phyloP scores from a whole-genome alignment of 2,888 invertebrate species.

The Lobophora halterata region DNA sequence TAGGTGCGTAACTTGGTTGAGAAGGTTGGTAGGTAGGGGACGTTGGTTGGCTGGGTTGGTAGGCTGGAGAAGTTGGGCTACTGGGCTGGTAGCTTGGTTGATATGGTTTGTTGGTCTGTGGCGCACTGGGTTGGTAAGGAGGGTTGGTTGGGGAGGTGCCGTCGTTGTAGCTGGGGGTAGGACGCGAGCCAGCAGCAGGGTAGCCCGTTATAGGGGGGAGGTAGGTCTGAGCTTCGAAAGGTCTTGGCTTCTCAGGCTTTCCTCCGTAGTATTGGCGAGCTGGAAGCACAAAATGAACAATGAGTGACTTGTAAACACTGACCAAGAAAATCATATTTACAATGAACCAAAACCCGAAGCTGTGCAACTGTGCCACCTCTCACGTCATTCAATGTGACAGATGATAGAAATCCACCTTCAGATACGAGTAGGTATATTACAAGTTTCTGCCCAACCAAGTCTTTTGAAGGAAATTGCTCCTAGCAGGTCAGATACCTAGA shows the following conservation, averaged over 20 bases:
- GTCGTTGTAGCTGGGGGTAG: conserved; percentile 65
- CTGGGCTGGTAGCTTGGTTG: conserved; percentile 31
- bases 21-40: conserved; percentile 29
- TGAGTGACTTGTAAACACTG: neutral
- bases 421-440: too few species aligned
- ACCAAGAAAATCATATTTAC: conserved; percentile 4
- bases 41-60: conserved; percentile 34
- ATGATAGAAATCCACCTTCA: too few species aligned
- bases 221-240: conserved; percentile 78
- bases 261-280: conserved; percentile 86
- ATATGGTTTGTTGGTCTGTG: conserved; percentile 6
- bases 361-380: too few species aligned
- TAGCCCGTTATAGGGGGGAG: conserved; percentile 69
- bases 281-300: conserved; percentile 52
- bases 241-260: conserved; percentile 85
- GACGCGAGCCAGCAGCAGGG: conserved; percentile 63
- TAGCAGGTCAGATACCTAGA: too few species aligned
- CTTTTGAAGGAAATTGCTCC: too few species aligned
- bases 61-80: conserved; percentile 21
- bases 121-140: conserved; percentile 34
- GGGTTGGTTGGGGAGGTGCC: conserved; percentile 44
- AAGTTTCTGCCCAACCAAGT: too few species aligned
- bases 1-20: conserved; percentile 40
- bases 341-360: too few species aligned
- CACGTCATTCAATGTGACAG: too few species aligned